Evolutionary conservation across 2,888 invertebrate species (phyloP), one percentile per base, ranked within the genome.

Genomic region (Agrotis segetum): DNA sequence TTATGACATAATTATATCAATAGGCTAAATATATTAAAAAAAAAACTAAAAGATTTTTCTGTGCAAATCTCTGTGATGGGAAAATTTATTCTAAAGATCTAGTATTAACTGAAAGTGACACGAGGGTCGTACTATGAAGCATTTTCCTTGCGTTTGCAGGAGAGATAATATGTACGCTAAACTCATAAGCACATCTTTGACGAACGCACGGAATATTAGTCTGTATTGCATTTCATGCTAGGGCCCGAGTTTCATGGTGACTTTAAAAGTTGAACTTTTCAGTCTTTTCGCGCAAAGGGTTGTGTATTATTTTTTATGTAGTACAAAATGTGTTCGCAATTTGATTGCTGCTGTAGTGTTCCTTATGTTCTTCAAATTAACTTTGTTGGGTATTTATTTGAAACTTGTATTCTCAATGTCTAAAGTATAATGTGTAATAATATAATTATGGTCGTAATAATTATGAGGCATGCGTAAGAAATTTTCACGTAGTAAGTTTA

Each of bases 271-370:
- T 94, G 92, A 95, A 94, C 93, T 95, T 93, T 94, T 95, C 95
- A 95, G 95, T 95, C 94, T 94, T 94, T 96, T 95, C 95, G 95
- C 96, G 96, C 95, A 96, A 96, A 95, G 89, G 96, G 96, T 96
- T 96, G 96, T 96, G 96, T 96, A 95, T 96, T 95, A 95, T 95
- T 96, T 95, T 90, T 96, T 96, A 95, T 92, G 95, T 96, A 96
- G 96, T 96, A 96, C 96, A 96, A 96, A 91, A 96, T 95, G 95
- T 96, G 95, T 96, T 96, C 94, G 96, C 96, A 96, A 96, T 96
- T 95, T 95, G 94, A 96, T 96, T 96, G 96, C 96, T 95, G 93
- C 94, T 94, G 91, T 95, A 95, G 95, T 95, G 95, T 96, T 96
- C 95, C 95, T 96, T 95, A 89, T 94, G 90, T 95, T 95, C 92